Evolutionary conservation across 64 coral and sea anemone species (phyloP).

Genomic region (Actinia equina): DNA sequence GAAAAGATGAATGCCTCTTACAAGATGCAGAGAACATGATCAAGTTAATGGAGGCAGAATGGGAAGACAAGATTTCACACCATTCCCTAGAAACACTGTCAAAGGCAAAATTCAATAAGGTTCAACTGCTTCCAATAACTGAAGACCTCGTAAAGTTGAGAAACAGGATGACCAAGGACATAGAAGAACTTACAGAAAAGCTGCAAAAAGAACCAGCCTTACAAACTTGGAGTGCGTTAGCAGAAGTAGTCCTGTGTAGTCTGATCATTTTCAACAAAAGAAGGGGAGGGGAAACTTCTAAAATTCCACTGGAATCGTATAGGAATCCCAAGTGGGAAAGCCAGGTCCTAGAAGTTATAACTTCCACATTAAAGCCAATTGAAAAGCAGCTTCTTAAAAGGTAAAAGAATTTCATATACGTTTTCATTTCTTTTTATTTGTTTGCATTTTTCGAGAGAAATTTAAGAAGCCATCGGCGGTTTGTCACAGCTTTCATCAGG

Average conservation of each 20-base stretch:
- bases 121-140: constrained; percentile 18
- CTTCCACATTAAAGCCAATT: constrained; percentile 21
- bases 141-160: constrained; percentile 38
- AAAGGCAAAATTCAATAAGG: constrained; percentile 35
- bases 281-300: constrained; percentile 34
- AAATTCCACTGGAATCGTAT: constrained; percentile 6
- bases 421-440: too few species aligned
- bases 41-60: constrained; percentile 37
- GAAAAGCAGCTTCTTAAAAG: constrained; percentile 38
- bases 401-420: not conserved
- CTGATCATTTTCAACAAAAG: constrained; percentile 48
- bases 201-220: not conserved
- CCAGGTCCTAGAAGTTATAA: not conserved
- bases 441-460: not conserved
- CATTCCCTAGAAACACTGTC: constrained; percentile 1
- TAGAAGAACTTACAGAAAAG: not conserved
- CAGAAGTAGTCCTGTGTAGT: constrained; percentile 11
- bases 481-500: too few species aligned
- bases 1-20: constrained; percentile 7
- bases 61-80: constrained; percentile 18
- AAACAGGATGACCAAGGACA: not conserved
- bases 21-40: constrained; percentile 23
- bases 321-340: constrained; percentile 27
- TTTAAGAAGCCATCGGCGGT: not conserved
- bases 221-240: not conserved